These are phyloP conservation scores for Perithous albicinctus DNA, from an alignment of 2,888 invertebrate species.

Conservation along the genomic window DNA sequence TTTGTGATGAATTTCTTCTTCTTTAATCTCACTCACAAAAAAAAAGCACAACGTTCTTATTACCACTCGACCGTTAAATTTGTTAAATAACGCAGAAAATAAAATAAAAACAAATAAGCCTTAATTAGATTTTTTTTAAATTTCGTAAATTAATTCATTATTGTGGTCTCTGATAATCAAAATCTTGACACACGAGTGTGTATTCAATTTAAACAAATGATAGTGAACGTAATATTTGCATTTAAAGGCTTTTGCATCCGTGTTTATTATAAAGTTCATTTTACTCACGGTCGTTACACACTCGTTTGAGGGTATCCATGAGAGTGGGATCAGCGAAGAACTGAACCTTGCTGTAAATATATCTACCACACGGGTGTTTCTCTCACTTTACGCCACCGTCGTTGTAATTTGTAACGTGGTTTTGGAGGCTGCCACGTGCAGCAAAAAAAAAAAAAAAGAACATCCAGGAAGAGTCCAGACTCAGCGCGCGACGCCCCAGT, in stretches of 20 bases:
- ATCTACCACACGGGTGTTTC: constrained; percentile 63
- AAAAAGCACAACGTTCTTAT: neutral
- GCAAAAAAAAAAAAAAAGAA: no score
- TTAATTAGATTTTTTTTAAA: neutral
- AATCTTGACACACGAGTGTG: neutral
- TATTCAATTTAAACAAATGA: neutral
- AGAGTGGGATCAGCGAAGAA: constrained; percentile 59
- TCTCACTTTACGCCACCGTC: constrained; percentile 64
- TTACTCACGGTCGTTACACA: constrained; percentile 59
- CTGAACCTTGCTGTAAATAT: constrained; percentile 24
- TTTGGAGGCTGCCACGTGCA: constrained; percentile 69
- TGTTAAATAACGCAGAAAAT: no score
- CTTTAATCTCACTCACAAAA: neutral
- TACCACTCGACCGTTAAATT: neutral
- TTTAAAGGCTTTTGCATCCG: neutral
- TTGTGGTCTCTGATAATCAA: neutral
- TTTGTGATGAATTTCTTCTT: no score
- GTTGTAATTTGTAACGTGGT: constrained; percentile 76
- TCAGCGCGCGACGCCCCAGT: constrained; percentile 29
- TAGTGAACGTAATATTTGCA: neutral
- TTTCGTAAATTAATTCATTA: neutral
- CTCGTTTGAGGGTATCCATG: constrained; percentile 58
- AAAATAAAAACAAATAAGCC: no score
- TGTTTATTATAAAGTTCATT: constrained; percentile 49
- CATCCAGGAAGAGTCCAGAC: constrained; percentile 2